Base-by-base conservation (phyloP, 2,888 invertebrate species). In the Eumacrocentrus americanus region DNA sequence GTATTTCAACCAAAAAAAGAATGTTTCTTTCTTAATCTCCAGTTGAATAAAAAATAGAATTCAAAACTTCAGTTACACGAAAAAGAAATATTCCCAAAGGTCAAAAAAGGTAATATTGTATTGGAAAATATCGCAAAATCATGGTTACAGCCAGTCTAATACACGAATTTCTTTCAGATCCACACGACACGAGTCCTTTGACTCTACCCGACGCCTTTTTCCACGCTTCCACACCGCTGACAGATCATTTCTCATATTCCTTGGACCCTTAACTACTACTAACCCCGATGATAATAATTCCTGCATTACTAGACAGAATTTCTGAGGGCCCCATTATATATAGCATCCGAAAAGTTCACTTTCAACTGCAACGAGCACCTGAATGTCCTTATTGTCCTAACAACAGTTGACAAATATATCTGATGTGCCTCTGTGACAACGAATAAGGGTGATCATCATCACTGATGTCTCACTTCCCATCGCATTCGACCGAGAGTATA, bases 241-340 rank as follows among this genome's bases (percentile, higher is more conserved):
- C 79, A 76, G 77, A 78, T 78, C 80, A 84, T 84, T 84, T 84
- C 82, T 83, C 82, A 82, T 81, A 81, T 81, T 82, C 72, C 58
- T 60, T 61, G 63, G 68, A 67, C 61, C 62, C 61, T 61, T 67
- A 67, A 70, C 68, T 66, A 66, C 60, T 64, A n/a, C n/a, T n/a
- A n/a, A n/a, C n/a, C n/a, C n/a, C n/a, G 55, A 63, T 67, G 63
- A 71, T 72, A 67, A 70, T 72, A 72, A 72, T 70, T 73, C 70
- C 68, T 62, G 70, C 78, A 65, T 79, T 79, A 78, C 78, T 74
- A 72, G 77, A 71, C 77, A 78, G 61, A 77, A 73, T 72, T 73
- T 70, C 12, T 25, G n/a, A 12, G 16, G n/a, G n/a, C 7, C 3
- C 29, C 29, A 29, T 29, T 9, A 29, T 4, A n/a, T n/a, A 4